Conservation (phyloP, 1,140 invertebrate genomes). For the Schlechtendalia chinensis region DNA sequence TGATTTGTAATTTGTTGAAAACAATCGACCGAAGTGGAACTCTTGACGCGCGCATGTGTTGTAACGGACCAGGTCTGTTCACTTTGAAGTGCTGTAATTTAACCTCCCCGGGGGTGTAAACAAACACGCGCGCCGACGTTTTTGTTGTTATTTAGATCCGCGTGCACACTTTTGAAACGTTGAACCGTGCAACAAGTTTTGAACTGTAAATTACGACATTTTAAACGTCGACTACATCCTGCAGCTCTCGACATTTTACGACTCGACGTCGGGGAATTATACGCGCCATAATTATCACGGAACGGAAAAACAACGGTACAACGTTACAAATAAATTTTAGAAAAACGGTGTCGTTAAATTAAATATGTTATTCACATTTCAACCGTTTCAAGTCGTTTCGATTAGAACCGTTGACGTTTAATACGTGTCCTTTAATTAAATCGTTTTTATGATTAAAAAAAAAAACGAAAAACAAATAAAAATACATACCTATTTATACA, state of each 20-base stretch:
- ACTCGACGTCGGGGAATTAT: neutral
- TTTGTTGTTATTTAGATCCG: conserved; percentile 32
- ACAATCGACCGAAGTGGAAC: conserved; percentile 25
- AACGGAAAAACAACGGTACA: neutral
- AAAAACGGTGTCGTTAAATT: neutral
- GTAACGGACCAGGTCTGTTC: neutral
- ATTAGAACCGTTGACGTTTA: conserved; percentile 5
- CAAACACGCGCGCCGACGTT: neutral
- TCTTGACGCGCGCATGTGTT: neutral
- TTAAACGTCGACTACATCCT: conserved; percentile 6
- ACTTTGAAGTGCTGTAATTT: conserved; percentile 7
- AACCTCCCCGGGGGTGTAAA: conserved; percentile 22
- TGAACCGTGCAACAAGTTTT: conserved; percentile 30
- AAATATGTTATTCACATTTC: neutral
- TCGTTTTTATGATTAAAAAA: too few relatives aligned
- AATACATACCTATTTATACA: neutral
- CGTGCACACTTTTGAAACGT: conserved; percentile 1
- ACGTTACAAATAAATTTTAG: conserved; percentile 20
- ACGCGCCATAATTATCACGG: conserved; percentile 2
- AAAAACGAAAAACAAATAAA: too few relatives aligned
- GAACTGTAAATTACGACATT: conserved; percentile 27
- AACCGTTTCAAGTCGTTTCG: neutral
- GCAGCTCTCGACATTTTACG: neutral
- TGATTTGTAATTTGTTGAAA: conserved; percentile 1
- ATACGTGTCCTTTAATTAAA: neutral